These are phyloP conservation scores for Chymomyza costata DNA, from an alignment of 1,140 invertebrate species.

Conservation along the genomic window DNA sequence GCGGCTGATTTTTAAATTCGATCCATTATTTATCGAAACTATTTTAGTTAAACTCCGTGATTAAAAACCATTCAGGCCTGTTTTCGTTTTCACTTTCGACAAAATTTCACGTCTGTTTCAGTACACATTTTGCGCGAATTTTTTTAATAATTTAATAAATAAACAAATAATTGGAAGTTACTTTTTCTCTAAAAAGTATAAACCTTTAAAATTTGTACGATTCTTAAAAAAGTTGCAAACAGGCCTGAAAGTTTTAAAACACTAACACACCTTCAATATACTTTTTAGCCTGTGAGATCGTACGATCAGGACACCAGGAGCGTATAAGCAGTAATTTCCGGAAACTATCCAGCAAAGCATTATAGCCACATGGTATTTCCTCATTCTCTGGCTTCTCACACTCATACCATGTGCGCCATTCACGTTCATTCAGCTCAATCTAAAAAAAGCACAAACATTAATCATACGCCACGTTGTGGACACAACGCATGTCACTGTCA, in stretches of 20 bases:
- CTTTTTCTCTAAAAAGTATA: too few relatives aligned
- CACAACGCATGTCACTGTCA: background rate
- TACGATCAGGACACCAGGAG: constrained; percentile 96
- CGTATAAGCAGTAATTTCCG: constrained; percentile 91
- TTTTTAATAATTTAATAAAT: too few relatives aligned
- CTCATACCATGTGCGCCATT: constrained; percentile 96
- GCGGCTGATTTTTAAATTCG: background rate
- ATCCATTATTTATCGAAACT: too few relatives aligned
- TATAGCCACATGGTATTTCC: constrained; percentile 93
- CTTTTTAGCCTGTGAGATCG: constrained; percentile 92
- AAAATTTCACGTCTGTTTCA: too few relatives aligned
- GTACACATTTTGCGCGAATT: background rate
- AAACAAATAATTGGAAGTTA: too few relatives aligned
- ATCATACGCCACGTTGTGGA: background rate
- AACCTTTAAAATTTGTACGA: too few relatives aligned
- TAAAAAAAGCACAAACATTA: constrained; percentile 53
- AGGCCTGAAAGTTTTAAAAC: too few relatives aligned
- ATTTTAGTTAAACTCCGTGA: too few relatives aligned
- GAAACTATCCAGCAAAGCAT: constrained; percentile 91
- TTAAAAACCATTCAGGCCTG: too few relatives aligned
- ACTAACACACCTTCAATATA: constrained; percentile 84
- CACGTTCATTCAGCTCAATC: constrained; percentile 90
- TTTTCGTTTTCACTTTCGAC: too few relatives aligned
- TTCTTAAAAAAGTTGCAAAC: too few relatives aligned
- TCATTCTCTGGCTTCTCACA: constrained; percentile 95